Evolutionary conservation across 2,113 vertebrate species (phyloP).

Genomic region (Nothoprocta perdicaria): DNA sequence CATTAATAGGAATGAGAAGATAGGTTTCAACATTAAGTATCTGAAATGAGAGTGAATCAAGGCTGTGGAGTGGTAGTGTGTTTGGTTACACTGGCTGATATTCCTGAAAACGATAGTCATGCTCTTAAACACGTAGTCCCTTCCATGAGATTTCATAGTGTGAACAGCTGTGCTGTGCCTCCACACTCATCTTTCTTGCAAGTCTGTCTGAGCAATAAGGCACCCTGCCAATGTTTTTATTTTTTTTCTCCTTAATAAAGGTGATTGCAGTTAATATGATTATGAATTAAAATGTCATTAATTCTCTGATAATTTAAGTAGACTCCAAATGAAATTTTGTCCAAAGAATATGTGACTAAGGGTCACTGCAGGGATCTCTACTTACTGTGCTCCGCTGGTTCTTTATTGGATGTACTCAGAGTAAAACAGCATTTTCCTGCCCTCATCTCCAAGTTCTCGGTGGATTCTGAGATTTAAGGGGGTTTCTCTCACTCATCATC

Average conservation of each 20-base stretch:
- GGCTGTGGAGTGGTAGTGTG: not conserved
- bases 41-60: not conserved
- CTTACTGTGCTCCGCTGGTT: not conserved
- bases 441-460: not conserved
- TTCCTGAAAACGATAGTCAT: not conserved
- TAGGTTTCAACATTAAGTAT: no score
- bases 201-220: not conserved
- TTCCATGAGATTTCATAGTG: rapidly evolving
- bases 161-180: not conserved
- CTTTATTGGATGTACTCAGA: not conserved
- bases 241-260: not conserved
- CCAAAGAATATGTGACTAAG: not conserved
- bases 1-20: no score
- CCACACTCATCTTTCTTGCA: not conserved
- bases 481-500: not conserved
- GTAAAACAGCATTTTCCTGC: not conserved
- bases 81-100: not conserved
- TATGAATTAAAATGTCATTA: not conserved
- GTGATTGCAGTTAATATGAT: not conserved
- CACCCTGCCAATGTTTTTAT: not conserved
- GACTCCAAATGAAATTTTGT: not conserved
- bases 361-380: not conserved
- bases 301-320: not conserved
- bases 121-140: not conserved
- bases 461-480: not conserved